Base-by-base conservation (phyloP, 1,140 invertebrate genomes). In the Agrilus planipennis region DNA sequence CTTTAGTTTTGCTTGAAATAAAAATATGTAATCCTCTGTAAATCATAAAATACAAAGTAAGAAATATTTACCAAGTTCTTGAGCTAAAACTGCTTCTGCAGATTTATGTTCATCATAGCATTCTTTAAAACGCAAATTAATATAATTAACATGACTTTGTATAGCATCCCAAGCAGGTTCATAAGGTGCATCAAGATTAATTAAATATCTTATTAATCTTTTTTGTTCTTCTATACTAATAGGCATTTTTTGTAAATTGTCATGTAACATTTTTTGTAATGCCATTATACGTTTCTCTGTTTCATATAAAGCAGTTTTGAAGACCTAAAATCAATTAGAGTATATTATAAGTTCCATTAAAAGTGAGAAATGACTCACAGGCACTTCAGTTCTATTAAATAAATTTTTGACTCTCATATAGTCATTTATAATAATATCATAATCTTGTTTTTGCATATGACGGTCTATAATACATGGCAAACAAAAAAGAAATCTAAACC, bases 351-450 rank as follows among this genome's bases (percentile, higher is more conserved):
- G 10, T 12, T 40, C 11, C 21, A 17, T 2, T 9, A 19, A 19
- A 18, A 28, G 12, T 2, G 7, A 25, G 7, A 21, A 46, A 11
- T 72, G 62, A 71, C 71, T 71, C 68, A 76, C 79, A 63, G 75
- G 75, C 3, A 96, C 79, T 61, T 98, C 89, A 19, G 89, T 93
- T 62, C 93, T 89, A 45, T 88, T 84, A 71, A 97, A 99, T 9
- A 98, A 70, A 59, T 93, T 91, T 57, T 92, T 93, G 3, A 92
- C 94, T 55, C 94, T 73, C 0, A 89, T 83, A 60, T 96, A 99
- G 64, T 99, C 95, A 61, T 95, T 99, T 37, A 99, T 93, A 15
- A 98, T 89, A 16, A 94, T 75, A 63, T 97, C 91, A 61, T 94
- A 98, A 57, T 99, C 94, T 32, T 88, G 90, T 55, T 86, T 84